Evolutionary conservation across 2,113 vertebrate genomes (phyloP).

Genomic region (Microtus montanus): DNA sequence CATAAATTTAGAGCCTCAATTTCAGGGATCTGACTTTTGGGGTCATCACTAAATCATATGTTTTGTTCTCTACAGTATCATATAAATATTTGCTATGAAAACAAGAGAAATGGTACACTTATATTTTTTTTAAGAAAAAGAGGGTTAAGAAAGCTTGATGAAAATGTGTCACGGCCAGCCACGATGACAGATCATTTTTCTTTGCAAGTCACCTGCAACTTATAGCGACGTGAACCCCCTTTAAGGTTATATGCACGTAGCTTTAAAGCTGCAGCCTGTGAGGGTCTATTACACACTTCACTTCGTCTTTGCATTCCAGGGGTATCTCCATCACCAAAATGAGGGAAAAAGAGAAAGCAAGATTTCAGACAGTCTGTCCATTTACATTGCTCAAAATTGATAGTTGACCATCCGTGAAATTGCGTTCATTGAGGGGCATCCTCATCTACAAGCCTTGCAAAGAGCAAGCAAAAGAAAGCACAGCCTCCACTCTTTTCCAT

Average conservation of each 20-base stretch:
- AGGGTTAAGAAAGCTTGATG: background rate
- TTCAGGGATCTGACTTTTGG: background rate
- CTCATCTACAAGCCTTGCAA: background rate
- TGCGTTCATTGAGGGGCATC: constrained; percentile 55
- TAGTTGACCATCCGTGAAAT: constrained; percentile 64
- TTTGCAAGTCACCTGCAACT: constrained; percentile 13
- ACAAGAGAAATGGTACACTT: background rate
- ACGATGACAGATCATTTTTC: background rate
- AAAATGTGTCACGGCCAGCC: background rate
- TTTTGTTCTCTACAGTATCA: background rate
- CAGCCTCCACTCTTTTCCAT: background rate
- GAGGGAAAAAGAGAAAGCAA: constrained; percentile 52
- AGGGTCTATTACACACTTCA: constrained; percentile 60
- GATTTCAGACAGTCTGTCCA: constrained; percentile 47
- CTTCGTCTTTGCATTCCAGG: background rate
- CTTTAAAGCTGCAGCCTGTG: background rate
- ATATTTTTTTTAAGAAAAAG: background rate
- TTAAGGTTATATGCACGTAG: background rate
- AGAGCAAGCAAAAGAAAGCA: background rate
- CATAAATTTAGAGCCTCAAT: background rate
- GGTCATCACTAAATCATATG: background rate
- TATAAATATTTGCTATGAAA: background rate
- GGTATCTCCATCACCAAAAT: constrained; percentile 53
- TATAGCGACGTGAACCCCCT: background rate
- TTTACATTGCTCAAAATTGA: constrained; percentile 71